phyloP scores from a whole-genome alignment of 2,888 invertebrate species.

The Limenitis camilla region DNA sequence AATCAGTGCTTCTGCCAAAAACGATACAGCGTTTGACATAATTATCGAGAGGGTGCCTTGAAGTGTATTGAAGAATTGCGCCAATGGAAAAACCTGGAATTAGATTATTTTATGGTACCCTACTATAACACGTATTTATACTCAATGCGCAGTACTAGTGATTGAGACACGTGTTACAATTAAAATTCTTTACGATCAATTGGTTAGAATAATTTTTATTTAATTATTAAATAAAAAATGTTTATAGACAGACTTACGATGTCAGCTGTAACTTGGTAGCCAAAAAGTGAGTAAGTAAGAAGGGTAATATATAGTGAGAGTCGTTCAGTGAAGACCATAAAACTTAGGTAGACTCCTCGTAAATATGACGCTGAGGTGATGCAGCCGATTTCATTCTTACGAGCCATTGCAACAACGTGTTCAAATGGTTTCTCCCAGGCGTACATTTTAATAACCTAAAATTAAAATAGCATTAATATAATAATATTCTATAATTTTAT shows the following conservation, averaged over 20 bases:
- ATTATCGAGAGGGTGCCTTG: constrained; percentile 76
- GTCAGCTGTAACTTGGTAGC: constrained; percentile 73
- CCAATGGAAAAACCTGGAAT: constrained; percentile 75
- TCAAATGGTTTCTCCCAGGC: constrained; percentile 96
- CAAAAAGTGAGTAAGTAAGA: constrained; percentile 82
- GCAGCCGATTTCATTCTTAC: constrained; percentile 79
- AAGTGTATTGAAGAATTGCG: constrained; percentile 78
- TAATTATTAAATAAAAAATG: neutral
- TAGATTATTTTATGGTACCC: constrained; percentile 13
- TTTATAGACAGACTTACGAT: constrained; percentile 51
- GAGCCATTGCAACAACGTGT: constrained; percentile 82
- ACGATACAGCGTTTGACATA: constrained; percentile 75
- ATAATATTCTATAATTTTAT: neutral
- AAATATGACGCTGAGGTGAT: constrained; percentile 78
- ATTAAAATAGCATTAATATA: neutral
- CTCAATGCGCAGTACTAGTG: neutral
- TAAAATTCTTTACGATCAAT: neutral
- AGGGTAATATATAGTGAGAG: constrained; percentile 88
- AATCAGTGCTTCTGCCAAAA: constrained; percentile 76
- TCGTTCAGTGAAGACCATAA: constrained; percentile 89
- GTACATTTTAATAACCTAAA: constrained; percentile 95
- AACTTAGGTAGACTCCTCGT: constrained; percentile 78
- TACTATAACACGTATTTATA: neutral
- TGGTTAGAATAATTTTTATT: too few species aligned
- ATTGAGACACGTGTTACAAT: constrained; percentile 3